Evolutionary conservation across 2,888 invertebrate species (phyloP).

Genomic region (Dynastes tityus): DNA sequence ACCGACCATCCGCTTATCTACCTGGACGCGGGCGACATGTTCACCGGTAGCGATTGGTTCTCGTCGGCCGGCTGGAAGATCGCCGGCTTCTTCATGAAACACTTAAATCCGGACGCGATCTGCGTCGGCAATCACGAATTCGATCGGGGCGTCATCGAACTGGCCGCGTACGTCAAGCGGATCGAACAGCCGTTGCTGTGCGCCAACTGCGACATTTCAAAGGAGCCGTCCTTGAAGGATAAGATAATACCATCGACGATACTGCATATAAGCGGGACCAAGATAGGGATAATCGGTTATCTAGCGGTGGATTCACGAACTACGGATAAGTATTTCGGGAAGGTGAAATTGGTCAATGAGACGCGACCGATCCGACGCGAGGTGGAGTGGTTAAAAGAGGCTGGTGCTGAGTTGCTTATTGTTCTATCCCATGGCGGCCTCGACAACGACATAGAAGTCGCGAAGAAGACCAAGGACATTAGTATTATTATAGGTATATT

Average conservation of each 20-base stretch:
- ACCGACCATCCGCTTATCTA: background rate
- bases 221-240: constrained; percentile 3
- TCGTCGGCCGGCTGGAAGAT: background rate
- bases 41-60: constrained; percentile 17
- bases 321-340: constrained; percentile 8
- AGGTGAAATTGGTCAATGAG: background rate
- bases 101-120: background rate
- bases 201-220: constrained; percentile 5
- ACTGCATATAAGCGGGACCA: background rate
- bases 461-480: background rate
- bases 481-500: background rate
- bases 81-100: constrained; percentile 7
- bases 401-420: background rate
- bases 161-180: background rate
- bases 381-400: background rate
- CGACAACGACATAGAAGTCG: background rate
- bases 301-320: background rate
- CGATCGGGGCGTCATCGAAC: background rate
- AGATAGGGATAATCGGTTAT: constrained; percentile 13
- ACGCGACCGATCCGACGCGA: background rate
- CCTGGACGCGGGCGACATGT: constrained; percentile 11
- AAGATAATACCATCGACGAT: constrained; percentile 15
- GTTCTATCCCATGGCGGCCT: background rate
- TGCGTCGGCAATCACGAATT: constrained; percentile 23
- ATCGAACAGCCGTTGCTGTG: background rate